phyloP scores from a whole-genome alignment of 2,797 vertebrate genomes.

The Eurystomus glaucurus region DNA sequence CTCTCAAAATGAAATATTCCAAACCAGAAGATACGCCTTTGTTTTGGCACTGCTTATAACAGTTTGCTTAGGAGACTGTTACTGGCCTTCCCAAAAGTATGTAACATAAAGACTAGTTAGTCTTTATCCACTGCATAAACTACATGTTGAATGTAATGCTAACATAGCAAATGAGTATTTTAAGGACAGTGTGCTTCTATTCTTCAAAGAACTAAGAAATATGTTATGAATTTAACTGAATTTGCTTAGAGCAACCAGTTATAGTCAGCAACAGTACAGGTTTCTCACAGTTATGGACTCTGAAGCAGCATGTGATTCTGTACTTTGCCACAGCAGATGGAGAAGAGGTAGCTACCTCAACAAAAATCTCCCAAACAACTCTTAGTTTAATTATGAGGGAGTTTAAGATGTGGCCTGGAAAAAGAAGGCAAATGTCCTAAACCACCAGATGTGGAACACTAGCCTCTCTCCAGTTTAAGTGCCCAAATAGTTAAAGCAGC shows the following conservation, averaged over 20 bases:
- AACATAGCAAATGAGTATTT: neutral
- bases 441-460: neutral
- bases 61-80: neutral
- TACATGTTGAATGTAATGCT: neutral
- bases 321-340: neutral
- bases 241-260: neutral
- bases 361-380: neutral
- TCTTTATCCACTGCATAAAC: neutral
- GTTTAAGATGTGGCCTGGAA: neutral
- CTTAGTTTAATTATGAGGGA: neutral
- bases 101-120: neutral
- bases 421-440: neutral
- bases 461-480: neutral
- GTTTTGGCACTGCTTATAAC: neutral
- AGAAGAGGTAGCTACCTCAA: neutral
- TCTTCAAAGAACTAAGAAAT: neutral
- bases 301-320: neutral
- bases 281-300: neutral
- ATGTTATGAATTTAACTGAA: neutral
- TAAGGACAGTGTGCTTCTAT: neutral
- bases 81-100: neutral
- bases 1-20: neutral
- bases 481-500: neutral
- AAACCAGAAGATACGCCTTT: neutral
- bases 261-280: neutral